Conservation (phyloP, 1,140 invertebrate genomes). For the Sitophilus oryzae region DNA sequence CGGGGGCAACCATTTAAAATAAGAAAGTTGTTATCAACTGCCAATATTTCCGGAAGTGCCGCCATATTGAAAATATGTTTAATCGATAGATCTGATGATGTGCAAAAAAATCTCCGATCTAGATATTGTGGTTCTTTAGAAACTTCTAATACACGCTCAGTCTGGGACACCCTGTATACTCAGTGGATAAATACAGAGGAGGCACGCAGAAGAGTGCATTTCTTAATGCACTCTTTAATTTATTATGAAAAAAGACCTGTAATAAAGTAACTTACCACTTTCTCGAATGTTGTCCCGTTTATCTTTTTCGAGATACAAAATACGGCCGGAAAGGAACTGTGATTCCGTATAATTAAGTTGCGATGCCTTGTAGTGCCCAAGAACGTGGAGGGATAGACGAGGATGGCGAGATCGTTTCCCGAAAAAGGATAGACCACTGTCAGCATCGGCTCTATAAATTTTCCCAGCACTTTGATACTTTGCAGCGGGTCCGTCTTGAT, state of each 20-base stretch:
- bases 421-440: constrained; percentile 19
- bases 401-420: constrained; percentile 19
- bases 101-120: no score
- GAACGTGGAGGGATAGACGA: constrained; percentile 32
- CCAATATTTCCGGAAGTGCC: no score
- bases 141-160: no score
- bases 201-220: no score
- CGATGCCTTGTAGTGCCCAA: constrained; percentile 20
- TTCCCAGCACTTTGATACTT: constrained; percentile 25
- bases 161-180: no score
- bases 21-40: no score
- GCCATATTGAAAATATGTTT: no score
- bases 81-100: no score
- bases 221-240: no score
- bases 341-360: constrained; percentile 30
- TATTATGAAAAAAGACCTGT: neutral
- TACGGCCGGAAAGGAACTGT: constrained; percentile 27
- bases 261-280: constrained; percentile 18
- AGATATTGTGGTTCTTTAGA: no score
- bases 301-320: constrained; percentile 22
- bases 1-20: no score
- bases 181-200: no score
- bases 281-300: neutral
- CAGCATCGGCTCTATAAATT: constrained; percentile 28
- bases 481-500: constrained; percentile 32